Percentiles rank a stretch among this genome's conserved stretches.
Evolutionary conservation across 2,888 invertebrate species (phyloP).

Genomic region (Drosophila pseudotalamancana): DNA sequence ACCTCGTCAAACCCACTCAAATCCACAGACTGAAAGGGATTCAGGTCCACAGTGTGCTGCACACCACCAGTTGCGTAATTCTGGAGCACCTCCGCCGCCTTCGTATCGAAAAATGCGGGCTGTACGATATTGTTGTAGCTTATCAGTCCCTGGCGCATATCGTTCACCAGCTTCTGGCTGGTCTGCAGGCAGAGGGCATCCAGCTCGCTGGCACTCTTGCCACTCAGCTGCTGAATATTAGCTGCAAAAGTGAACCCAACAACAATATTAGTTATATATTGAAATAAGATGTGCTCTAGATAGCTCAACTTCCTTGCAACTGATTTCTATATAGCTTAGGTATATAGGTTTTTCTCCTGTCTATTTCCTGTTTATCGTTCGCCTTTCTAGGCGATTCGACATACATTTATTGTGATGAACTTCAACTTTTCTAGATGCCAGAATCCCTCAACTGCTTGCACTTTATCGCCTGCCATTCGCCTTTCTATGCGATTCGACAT

Average conservation of each 20-base stretch:
- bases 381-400: background rate
- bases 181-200: slow-evolving; percentile 63
- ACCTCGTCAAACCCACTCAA: slow-evolving; percentile 80
- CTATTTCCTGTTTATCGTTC: too few species aligned
- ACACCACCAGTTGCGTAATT: slow-evolving; percentile 35
- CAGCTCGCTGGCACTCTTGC: slow-evolving; percentile 78
- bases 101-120: slow-evolving; percentile 82
- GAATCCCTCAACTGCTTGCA: too few species aligned
- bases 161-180: slow-evolving; percentile 76
- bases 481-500: background rate
- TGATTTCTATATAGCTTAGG: too few species aligned
- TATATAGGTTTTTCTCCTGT: too few species aligned
- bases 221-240: slow-evolving; percentile 74
- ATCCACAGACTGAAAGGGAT: slow-evolving; percentile 65
- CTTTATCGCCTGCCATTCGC: background rate
- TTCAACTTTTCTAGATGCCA: too few species aligned
- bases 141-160: slow-evolving; percentile 78
- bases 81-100: slow-evolving; percentile 77
- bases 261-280: background rate
- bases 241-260: slow-evolving; percentile 46
- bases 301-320: too few species aligned
- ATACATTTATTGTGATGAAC: too few species aligned
- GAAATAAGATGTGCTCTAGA: too few species aligned
- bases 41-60: slow-evolving; percentile 69
- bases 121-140: slow-evolving; percentile 75